Percentiles rank a stretch among this genome's conserved stretches.
These are phyloP conservation scores for Hypena proboscidalis DNA, from an alignment of 2,888 invertebrate species.

Conservation along the genomic window DNA sequence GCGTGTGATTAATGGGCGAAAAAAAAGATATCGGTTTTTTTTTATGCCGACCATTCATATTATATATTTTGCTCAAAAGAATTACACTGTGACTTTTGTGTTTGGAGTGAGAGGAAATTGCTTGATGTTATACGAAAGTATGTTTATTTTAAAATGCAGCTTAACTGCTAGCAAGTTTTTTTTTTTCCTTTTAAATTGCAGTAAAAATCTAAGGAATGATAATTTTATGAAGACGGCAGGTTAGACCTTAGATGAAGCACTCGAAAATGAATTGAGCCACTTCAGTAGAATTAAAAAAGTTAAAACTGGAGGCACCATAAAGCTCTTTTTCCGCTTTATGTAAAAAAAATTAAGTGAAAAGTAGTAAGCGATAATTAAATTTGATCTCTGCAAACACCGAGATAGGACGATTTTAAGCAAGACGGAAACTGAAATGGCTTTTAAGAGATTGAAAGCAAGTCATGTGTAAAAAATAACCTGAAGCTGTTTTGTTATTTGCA, in stretches of 20 bases:
- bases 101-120: too few relatives aligned
- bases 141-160: too few relatives aligned
- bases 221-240: conserved; percentile 8
- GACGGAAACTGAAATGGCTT: conserved; percentile 29
- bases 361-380: conserved; percentile 35
- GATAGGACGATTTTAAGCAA: conserved; percentile 22
- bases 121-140: too few relatives aligned
- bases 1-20: conserved; percentile 22
- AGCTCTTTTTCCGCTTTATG: conserved; percentile 21
- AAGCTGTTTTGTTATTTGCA: neutral
- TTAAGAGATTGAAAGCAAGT: conserved; percentile 31
- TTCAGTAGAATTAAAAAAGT: conserved; percentile 32
- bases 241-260: conserved; percentile 16
- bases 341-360: conserved; percentile 32
- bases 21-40: conserved; percentile 1
- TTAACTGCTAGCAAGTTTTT: too few relatives aligned
- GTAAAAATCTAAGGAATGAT: too few relatives aligned
- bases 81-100: too few relatives aligned
- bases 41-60: too few relatives aligned
- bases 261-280: conserved; percentile 32
- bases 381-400: conserved; percentile 33
- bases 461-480: conserved; percentile 10
- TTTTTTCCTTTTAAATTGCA: too few relatives aligned
- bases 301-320: conserved; percentile 22
- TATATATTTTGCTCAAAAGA: too few relatives aligned